A percentile compares a stretch with the other conserved stretches of the same genome.
Conservation (phyloP, 2,113 vertebrate genomes). For the Poeciliopsis occidentalis region DNA sequence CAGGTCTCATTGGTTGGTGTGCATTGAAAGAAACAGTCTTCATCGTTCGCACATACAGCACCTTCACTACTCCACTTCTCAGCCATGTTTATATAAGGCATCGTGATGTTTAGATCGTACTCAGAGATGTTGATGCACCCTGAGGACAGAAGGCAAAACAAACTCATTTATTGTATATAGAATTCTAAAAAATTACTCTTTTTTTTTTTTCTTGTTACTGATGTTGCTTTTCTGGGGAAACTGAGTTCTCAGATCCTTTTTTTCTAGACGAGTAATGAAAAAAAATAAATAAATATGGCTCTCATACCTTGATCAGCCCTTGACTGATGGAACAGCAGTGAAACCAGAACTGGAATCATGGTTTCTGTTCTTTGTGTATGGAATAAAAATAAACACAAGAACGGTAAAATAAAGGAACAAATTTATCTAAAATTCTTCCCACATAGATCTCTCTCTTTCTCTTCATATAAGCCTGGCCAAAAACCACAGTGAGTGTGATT, state of each 20-base stretch:
- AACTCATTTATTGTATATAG: background rate
- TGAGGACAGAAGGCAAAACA: slow-evolving; percentile 1
- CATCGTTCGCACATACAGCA: accelerated
- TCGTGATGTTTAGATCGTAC: accelerated
- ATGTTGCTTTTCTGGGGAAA: background rate
- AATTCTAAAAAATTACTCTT: background rate
- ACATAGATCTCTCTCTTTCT: no score
- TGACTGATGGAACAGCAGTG: slow-evolving; percentile 28
- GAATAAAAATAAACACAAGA: background rate
- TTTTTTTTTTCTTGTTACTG: background rate
- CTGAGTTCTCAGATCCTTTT: background rate
- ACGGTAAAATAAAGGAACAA: accelerated
- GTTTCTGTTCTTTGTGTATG: slow-evolving; percentile 2
- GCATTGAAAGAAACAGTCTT: accelerated
- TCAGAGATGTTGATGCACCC: slow-evolving; percentile 29
- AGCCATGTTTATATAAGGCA: accelerated
- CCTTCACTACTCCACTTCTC: accelerated
- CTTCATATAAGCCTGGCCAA: no score
- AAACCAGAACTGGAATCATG: slow-evolving; percentile 36
- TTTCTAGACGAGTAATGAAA: background rate
- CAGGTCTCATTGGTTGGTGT: accelerated
- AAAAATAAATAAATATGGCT: background rate
- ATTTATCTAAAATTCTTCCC: no score
- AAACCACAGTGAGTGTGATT: no score
- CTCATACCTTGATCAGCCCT: slow-evolving; percentile 17